These are phyloP conservation scores for Ceratosolen fusciceps DNA, from an alignment of 1,140 invertebrate genomes.

Conservation along the genomic window DNA sequence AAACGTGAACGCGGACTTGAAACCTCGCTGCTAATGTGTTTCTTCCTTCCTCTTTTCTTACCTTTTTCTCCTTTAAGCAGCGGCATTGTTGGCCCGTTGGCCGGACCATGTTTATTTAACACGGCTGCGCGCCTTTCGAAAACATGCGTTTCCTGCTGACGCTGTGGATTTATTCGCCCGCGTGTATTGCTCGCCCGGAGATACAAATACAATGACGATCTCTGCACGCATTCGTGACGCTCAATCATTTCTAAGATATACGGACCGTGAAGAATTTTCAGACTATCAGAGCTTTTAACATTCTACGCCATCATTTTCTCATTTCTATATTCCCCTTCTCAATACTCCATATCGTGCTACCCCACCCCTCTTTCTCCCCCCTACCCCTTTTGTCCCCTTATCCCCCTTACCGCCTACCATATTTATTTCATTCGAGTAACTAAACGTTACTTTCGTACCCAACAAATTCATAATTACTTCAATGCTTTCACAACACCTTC, in stretches of 20 bases:
- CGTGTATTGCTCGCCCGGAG: not conserved
- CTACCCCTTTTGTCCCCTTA: too few relatives aligned
- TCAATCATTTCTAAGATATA: constrained; percentile 18
- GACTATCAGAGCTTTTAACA: not conserved
- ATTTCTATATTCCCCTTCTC: not conserved
- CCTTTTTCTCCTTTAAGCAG: not conserved
- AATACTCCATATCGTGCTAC: too few relatives aligned
- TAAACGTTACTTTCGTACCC: too few relatives aligned
- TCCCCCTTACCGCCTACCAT: too few relatives aligned
- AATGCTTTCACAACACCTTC: too few relatives aligned
- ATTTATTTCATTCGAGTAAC: too few relatives aligned
- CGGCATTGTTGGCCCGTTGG: constrained; percentile 18
- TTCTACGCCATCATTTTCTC: not conserved
- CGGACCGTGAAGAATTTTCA: not conserved
- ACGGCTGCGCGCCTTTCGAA: not conserved
- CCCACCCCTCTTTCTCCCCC: too few relatives aligned
- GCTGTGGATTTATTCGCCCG: constrained; percentile 8
- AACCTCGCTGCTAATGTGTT: not conserved
- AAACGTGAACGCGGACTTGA: constrained; percentile 1
- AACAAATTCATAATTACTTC: too few relatives aligned
- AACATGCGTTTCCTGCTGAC: constrained; percentile 27
- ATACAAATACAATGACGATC: not conserved
- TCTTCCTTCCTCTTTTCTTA: not conserved
- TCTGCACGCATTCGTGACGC: not conserved
- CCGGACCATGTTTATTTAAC: constrained; percentile 37